Percentiles rank a stretch among this genome's conserved stretches.
Conservation (phyloP, 2,888 invertebrate genomes). For the Nysson spinosus region DNA sequence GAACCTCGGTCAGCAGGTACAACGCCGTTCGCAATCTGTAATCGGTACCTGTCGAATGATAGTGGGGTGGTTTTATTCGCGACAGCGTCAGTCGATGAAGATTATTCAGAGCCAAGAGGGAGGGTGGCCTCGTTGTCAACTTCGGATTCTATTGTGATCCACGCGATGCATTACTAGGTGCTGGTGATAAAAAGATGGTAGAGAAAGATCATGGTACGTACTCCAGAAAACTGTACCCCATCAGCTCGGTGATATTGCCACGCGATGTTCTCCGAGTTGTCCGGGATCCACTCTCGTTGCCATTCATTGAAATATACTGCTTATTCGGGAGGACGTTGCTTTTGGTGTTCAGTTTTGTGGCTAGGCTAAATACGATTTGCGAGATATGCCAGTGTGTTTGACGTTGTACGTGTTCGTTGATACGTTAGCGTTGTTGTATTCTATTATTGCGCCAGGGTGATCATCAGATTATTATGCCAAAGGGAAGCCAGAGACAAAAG, state of each 20-base stretch:
- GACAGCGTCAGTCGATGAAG: slow-evolving; percentile 1
- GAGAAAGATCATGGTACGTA: no score
- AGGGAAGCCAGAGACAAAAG: slow-evolving; percentile 26
- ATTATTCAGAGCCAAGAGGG: slow-evolving; percentile 22
- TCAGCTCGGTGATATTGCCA: slow-evolving; percentile 18
- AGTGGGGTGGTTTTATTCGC: background rate
- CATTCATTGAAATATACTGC: slow-evolving; percentile 1
- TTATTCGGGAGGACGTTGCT: slow-evolving; percentile 13
- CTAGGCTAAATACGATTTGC: slow-evolving; percentile 11
- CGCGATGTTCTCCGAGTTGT: slow-evolving; percentile 26
- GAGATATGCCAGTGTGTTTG: background rate
- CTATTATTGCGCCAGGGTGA: slow-evolving; percentile 7
- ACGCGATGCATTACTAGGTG: slow-evolving; percentile 33
- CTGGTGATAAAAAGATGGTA: background rate
- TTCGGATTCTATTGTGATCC: slow-evolving; percentile 54
- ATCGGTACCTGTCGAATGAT: slow-evolving; percentile 8
- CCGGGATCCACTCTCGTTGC: slow-evolving; percentile 16
- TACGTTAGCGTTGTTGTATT: slow-evolving; percentile 6
- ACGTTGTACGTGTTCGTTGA: slow-evolving; percentile 4
- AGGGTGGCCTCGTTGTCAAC: slow-evolving; percentile 37
- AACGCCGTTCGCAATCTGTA: slow-evolving; percentile 5
- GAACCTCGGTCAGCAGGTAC: slow-evolving; percentile 2
- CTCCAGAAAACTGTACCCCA: slow-evolving; percentile 29
- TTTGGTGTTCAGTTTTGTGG: slow-evolving; percentile 11
- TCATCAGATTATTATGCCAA: slow-evolving; percentile 44